A percentile compares a stretch with the other conserved stretches of the same genome.
Evolutionary conservation across 2,888 invertebrate genomes (phyloP).

Genomic region (Cephus pulcher): DNA sequence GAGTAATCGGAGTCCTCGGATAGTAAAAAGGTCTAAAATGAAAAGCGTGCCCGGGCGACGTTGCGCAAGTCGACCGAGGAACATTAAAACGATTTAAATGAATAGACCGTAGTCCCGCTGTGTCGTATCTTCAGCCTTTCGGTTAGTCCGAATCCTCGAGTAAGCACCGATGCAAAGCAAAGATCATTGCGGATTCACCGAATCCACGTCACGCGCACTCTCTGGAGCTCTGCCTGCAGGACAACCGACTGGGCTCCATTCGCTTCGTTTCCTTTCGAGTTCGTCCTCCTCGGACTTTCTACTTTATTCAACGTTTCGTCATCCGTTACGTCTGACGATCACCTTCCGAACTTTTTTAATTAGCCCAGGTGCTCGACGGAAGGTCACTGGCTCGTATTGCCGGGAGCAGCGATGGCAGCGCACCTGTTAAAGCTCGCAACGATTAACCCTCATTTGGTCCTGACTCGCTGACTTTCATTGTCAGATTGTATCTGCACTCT

Average conservation of each 20-base stretch:
- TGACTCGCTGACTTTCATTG: no score
- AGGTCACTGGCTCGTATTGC: no score
- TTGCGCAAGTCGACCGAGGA: constrained; percentile 27
- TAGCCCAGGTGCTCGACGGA: no score
- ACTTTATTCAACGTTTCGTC: constrained; percentile 31
- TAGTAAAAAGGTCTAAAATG: constrained; percentile 34
- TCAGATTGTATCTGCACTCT: no score
- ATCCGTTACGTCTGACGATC: constrained; percentile 20
- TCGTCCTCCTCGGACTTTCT: constrained; percentile 31
- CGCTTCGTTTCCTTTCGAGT: constrained; percentile 1
- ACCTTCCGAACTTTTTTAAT: neutral
- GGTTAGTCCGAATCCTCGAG: neutral
- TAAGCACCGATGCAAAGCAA: neutral
- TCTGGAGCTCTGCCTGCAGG: no score
- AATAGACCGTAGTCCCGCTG: neutral
- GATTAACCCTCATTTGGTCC: no score
- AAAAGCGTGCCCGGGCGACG: constrained; percentile 41
- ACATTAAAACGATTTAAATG: neutral
- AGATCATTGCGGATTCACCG: neutral
- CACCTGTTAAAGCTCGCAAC: no score
- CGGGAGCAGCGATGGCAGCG: no score
- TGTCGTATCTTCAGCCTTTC: neutral
- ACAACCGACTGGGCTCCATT: no score
- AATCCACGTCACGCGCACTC: no score
- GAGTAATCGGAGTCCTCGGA: no score